These are phyloP conservation scores for Leptinotarsa undecemlineata DNA, from an alignment of 1,140 invertebrate genomes.

Conservation along the genomic window DNA sequence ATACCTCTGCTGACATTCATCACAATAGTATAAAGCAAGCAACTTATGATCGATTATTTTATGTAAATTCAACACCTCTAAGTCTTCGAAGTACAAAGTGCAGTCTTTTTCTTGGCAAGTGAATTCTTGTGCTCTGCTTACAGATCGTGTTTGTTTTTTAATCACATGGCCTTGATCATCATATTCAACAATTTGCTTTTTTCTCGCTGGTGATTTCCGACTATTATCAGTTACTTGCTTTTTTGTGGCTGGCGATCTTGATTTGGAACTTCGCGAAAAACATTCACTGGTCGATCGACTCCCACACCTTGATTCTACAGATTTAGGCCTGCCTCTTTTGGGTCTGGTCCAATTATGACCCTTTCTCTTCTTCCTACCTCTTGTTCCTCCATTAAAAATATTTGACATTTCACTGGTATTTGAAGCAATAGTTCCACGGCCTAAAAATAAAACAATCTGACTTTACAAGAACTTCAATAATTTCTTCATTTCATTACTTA, in stretches of 20 bases:
- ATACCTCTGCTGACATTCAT: slow-evolving; percentile 19
- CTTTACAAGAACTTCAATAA: neutral
- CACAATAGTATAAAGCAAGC: slow-evolving; percentile 10
- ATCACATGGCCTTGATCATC: slow-evolving; percentile 1
- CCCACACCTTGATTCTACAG: neutral
- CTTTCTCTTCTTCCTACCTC: neutral
- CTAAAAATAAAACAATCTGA: neutral
- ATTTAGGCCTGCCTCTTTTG: slow-evolving; percentile 10
- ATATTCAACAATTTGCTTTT: slow-evolving; percentile 2
- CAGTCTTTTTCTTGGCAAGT: slow-evolving; percentile 11
- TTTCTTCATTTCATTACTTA: slow-evolving; percentile 4
- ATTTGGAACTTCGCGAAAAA: neutral
- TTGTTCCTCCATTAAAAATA: neutral
- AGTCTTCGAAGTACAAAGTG: slow-evolving; percentile 13
- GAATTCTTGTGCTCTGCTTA: slow-evolving; percentile 15
- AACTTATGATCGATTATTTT: slow-evolving; percentile 17
- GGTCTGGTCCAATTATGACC: slow-evolving; percentile 9
- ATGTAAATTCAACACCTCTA: slow-evolving; percentile 19
- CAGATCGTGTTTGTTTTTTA: slow-evolving; percentile 6
- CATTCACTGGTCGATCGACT: neutral
- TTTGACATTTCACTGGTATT: neutral
- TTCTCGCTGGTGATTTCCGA: neutral
- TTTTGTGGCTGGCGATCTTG: neutral
- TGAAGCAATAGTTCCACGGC: neutral
- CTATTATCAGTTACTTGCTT: neutral